Base-by-base conservation (phyloP, 2,113 vertebrate species). In the Brachirus orientalis region DNA sequence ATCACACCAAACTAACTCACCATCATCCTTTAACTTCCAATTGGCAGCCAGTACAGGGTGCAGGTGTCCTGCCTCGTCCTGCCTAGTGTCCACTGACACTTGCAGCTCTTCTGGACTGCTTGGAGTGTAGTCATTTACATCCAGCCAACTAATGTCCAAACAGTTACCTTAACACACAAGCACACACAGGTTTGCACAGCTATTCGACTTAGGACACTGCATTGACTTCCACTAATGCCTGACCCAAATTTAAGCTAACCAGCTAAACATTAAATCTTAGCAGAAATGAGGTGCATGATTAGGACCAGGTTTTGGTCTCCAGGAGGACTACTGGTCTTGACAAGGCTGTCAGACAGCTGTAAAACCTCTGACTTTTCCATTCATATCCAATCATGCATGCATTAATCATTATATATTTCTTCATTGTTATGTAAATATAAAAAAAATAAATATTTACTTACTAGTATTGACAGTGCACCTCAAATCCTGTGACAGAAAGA, bases 1-100 rank as follows among this genome's bases (percentile, higher is more conserved):
- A 43, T 43, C 40, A 43, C 12, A 2, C 28, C 28, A 11, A 28
- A 36, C 28, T 1, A 55, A 79, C 86, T 63, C 53, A 93, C 93
- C 93, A 0, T 93, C 92, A 43, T 91, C 87, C 16, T 22, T 76
- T 1, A 91, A 18, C 46, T 43, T 90, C 93, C 92, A 94, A 10
- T 46, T 65, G 2, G 87, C 87, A 0, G 57, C 1, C 18, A 94
- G 72, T 0, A 93, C 84, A 0, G 92, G 87, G 6, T 88, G 86
- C 61, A 87, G 61, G 35, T 50, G 47, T 19, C 90, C 90, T 0
- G 14, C 13, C 18, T 63, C 53, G 0, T 92, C 90, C 1, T 0
- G 6, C 10, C 45, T 71, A 1, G 63, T 76, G 1, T 38, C 40
- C 63, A 90, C 50, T 0, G 46, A 20, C 9, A 75, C 77, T 16